phyloP scores from a whole-genome alignment of 2,113 vertebrate genomes.

The Bos indicus region DNA sequence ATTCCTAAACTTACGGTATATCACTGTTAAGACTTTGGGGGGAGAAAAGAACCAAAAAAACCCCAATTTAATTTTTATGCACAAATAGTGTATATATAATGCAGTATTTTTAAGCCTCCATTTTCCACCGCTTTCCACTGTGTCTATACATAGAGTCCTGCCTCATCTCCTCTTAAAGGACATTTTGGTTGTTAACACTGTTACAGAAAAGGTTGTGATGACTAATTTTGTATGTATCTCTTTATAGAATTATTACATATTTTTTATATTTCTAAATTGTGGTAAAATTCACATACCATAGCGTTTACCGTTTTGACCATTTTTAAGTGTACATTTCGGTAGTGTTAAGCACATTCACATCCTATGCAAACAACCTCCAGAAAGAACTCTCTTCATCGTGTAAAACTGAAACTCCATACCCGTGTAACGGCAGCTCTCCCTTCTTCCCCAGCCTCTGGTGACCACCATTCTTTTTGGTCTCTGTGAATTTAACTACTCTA shows the following conservation, averaged over 20 bases:
- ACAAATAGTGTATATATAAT: background rate
- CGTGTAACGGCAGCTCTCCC: background rate
- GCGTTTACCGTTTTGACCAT: background rate
- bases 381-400: background rate
- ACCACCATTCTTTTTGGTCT: background rate
- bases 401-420: background rate
- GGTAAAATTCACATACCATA: background rate
- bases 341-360: background rate
- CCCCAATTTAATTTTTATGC: background rate
- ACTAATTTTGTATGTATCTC: background rate
- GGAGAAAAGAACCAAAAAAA: background rate
- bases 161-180: background rate
- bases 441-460: background rate
- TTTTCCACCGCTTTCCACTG: background rate
- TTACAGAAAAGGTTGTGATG: background rate
- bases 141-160: background rate
- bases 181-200: background rate
- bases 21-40: background rate
- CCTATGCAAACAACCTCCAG: background rate
- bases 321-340: background rate
- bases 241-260: background rate
- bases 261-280: slow-evolving; percentile 6
- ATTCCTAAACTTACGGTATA: background rate
- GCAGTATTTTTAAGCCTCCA: background rate
- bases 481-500: background rate